Base-by-base conservation (phyloP, 2,888 invertebrate genomes). In the Ellobium chinense region DNA sequence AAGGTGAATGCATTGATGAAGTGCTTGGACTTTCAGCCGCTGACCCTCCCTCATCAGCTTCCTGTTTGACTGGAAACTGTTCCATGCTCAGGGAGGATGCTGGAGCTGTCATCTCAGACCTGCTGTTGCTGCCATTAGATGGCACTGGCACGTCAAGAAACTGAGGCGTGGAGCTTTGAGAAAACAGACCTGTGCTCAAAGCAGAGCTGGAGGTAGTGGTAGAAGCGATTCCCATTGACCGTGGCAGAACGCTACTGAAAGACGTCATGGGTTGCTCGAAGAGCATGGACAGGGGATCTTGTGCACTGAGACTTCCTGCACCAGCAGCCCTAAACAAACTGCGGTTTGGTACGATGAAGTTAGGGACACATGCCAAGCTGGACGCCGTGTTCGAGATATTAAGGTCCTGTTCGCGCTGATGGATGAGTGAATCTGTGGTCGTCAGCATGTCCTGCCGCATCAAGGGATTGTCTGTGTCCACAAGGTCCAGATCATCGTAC, bases 341-440 rank as follows among this genome's bases (percentile, higher is more conserved):
- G 21, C 39, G 7, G 34, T 62, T 78, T 1, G 69, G 62, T 0
- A 34, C 24, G 14, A 70, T 39, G 18, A 78, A 69, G 31, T 46
- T 62, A 0, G 29, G 63, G 39, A 70, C 18, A 4, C 29, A 21
- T 2, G 18, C 39, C 1, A n/a, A 1, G 1, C 36, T 39, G 24
- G 60, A 37, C 0, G 60, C 14, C 2, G 27, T 24, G 27, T 36
- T 66, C 31, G 34, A 39, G 9, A 78, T 63, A 29, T 65, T 79
- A 12, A 79, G 65, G 34, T 79, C 66, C 21, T 63, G 36, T 4
- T 73, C 72, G 9, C 73, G 37, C n/a, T 56, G 72, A 4, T 62
- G 63, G n/a, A 39, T 36, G 1, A 27, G n/a, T 0, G 78, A 70
- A 2, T 39, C 63, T n/a, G 9, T 70, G 18, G 68, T 18, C 14